These are phyloP conservation scores for Umimayanthus chanpuru DNA, from an alignment of 92 coral and sea anemone species.

Conservation along the genomic window DNA sequence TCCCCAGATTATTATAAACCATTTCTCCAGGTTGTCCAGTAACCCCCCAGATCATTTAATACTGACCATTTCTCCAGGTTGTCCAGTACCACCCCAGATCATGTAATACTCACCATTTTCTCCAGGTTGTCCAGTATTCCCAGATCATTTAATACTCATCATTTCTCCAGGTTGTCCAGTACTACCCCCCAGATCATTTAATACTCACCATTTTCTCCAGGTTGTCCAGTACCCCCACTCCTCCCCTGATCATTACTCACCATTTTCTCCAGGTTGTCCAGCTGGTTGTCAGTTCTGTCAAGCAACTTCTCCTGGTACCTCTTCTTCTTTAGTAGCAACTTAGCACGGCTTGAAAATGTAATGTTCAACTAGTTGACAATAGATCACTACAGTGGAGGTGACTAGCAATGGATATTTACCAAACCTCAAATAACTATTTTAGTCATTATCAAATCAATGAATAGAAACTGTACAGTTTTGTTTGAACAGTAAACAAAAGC, in stretches of 20 bases:
- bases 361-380: background rate
- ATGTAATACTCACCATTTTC: no score
- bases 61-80: no score
- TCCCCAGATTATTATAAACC: slow-evolving; percentile 46
- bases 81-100: no score
- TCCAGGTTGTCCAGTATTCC: no score
- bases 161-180: no score
- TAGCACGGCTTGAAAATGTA: slow-evolving; percentile 77
- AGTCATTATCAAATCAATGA: background rate
- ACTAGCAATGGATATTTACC: background rate
- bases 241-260: slow-evolving; percentile 34
- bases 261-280: slow-evolving; percentile 94
- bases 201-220: no score
- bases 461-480: no score
- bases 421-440: background rate
- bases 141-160: no score
- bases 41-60: no score
- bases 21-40: slow-evolving; percentile 90
- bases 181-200: no score
- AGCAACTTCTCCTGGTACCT: slow-evolving; percentile 90
- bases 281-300: slow-evolving; percentile 90
- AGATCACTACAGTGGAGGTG: background rate
- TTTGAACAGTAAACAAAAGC: background rate
- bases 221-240: no score
- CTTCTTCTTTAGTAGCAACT: slow-evolving; percentile 87